Evolutionary conservation across 2,113 vertebrate genomes (phyloP), one percentile per base, ranked within the genome.

Genomic region (Suricata suricatta): DNA sequence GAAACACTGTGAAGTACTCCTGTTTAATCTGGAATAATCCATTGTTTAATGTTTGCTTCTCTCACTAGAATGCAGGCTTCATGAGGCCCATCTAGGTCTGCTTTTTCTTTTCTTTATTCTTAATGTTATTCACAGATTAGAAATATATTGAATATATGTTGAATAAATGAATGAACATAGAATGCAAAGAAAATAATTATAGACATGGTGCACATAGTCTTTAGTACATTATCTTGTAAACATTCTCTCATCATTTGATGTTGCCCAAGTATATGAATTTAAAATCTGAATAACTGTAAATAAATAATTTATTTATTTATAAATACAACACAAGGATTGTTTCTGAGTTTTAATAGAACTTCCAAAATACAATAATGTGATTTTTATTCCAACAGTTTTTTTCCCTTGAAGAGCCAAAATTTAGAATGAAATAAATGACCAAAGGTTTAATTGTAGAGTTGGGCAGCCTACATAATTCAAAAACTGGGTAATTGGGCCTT

Each of bases 371-470:
- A 94, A 86, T 4, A 71, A 88, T 90, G 31, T 77, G 35, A 94
- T 74, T 97, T 92, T 90, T 80, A 12, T 79, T 72, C 35, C 76
- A 41, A 87, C 12, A 90, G 13, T 72, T 88, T 47, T 92, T 92
- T 94, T 85, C 17, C 16, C 41, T 93, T 38, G 15, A 88, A 87
- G 16, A 89, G 44, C 3, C 77, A 95, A 86, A 77, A 66, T 80
- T 74, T 82, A 89, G n/a, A 96, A 82, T 47, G 33, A 94, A 80
- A 92, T 77, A 94, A 77, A 79, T 80, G 47, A 7, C 15, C 31
- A 80, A 90, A 47, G 1, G 1, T 96, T 97, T 91, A 98, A 81
- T 64, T 93, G 60, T 93, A 81, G 52, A 94, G 82, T 83, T 88
- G 9, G n/a, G 31, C 64, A 66, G 64, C 17, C 12, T 85, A 57